A percentile compares a stretch with the other conserved stretches of the same genome.
These are phyloP conservation scores for Catalaphyllia jardinei DNA, from an alignment of 64 coral and sea anemone genomes.

Conservation along the genomic window DNA sequence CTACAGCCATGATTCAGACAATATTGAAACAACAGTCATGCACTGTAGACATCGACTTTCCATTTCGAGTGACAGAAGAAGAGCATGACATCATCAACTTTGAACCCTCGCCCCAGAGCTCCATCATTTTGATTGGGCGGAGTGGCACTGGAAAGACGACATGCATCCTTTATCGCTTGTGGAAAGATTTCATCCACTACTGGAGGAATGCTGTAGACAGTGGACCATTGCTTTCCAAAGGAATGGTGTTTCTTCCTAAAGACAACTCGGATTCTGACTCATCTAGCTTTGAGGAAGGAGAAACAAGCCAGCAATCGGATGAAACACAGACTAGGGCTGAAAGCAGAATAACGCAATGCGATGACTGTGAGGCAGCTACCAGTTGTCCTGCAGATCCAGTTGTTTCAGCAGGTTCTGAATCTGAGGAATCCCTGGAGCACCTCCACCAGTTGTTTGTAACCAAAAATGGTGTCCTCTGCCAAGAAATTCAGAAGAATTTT, in stretches of 20 bases:
- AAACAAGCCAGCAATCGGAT: neutral
- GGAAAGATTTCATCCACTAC: conserved; percentile 84
- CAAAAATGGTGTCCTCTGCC: conserved; percentile 92
- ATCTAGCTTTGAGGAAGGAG: neutral
- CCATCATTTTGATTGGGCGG: conserved; percentile 88
- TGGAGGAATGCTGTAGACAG: conserved; percentile 60
- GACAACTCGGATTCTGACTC: neutral
- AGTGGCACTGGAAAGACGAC: conserved; percentile 98
- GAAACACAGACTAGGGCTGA: neutral
- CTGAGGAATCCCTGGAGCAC: conserved; percentile 54
- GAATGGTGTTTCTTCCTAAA: conserved; percentile 5
- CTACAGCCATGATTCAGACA: conserved; percentile 58
- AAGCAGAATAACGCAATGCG: neutral
- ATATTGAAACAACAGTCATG: conserved; percentile 35
- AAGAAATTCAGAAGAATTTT: conserved; percentile 94
- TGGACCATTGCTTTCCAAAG: conserved; percentile 84
- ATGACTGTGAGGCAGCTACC: neutral
- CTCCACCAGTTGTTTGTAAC: conserved; percentile 94
- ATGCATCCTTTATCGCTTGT: conserved; percentile 92
- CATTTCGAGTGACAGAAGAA: conserved; percentile 85
- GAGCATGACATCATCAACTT: conserved; percentile 90
- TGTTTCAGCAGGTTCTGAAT: neutral
- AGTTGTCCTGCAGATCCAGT: neutral
- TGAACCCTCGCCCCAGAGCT: conserved; percentile 28
- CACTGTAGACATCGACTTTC: conserved; percentile 75